These are phyloP conservation scores for Drosophila saltans DNA, from an alignment of 1,140 invertebrate genomes.

Conservation along the genomic window DNA sequence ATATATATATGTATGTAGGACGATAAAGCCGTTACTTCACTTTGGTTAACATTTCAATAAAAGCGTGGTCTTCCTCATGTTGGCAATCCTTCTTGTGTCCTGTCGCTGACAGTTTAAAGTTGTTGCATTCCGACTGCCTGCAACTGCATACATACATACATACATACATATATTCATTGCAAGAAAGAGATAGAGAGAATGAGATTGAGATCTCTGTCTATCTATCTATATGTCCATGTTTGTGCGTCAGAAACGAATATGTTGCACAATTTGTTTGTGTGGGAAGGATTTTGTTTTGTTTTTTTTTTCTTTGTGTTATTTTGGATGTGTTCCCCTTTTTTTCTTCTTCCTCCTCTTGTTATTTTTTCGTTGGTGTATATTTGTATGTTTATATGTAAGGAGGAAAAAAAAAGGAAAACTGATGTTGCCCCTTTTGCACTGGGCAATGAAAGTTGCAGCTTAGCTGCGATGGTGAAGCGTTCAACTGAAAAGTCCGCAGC, in stretches of 20 bases:
- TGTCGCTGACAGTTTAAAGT: slow-evolving; percentile 35
- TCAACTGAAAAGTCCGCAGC: slow-evolving; percentile 60
- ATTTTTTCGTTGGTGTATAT: neutral
- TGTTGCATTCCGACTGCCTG: slow-evolving; percentile 18
- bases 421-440: slow-evolving; percentile 37
- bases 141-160: neutral
- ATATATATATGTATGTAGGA: neutral
- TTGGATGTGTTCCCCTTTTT: no score
- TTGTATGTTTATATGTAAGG: slow-evolving; percentile 11
- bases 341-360: no score
- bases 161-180: neutral
- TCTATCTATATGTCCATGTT: slow-evolving; percentile 2
- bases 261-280: slow-evolving; percentile 69
- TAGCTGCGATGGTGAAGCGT: slow-evolving; percentile 36
- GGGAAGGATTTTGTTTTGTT: slow-evolving; percentile 26
- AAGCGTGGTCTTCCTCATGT: slow-evolving; percentile 30
- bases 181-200: neutral
- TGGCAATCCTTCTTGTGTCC: neutral
- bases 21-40: slow-evolving; percentile 7
- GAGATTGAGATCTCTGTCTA: slow-evolving; percentile 2
- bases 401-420: neutral
- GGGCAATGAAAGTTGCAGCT: slow-evolving; percentile 59
- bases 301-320: slow-evolving; percentile 18
- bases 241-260: slow-evolving; percentile 48
- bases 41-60: slow-evolving; percentile 53